These are phyloP conservation scores for Chrysina gloriosa DNA, from an alignment of 2,888 invertebrate genomes.

Conservation along the genomic window DNA sequence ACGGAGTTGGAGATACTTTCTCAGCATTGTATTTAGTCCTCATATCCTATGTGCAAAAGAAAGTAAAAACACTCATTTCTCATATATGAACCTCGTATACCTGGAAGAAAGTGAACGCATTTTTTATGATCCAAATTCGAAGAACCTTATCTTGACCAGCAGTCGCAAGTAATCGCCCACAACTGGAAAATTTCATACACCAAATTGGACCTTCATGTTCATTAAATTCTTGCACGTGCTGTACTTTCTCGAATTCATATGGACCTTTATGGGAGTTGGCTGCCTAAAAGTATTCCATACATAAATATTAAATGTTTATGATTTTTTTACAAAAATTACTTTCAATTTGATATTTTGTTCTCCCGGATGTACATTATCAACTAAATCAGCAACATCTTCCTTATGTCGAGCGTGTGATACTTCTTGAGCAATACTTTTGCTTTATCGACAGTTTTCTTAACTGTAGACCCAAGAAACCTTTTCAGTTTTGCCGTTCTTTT, in stretches of 20 bases:
- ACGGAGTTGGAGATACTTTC: slow-evolving; percentile 92
- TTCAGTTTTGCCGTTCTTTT: slow-evolving; percentile 73
- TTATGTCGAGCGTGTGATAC: slow-evolving; percentile 89
- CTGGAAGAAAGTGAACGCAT: slow-evolving; percentile 91
- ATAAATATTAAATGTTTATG: no score
- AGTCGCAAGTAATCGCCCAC: slow-evolving; percentile 94
- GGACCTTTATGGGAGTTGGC: slow-evolving; percentile 97
- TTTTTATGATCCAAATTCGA: slow-evolving; percentile 93
- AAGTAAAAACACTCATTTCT: not conserved
- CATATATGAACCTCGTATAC: slow-evolving; percentile 61
- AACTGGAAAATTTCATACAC: slow-evolving; percentile 98
- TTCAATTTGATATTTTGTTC: slow-evolving; percentile 89
- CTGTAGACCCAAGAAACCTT: slow-evolving; percentile 87
- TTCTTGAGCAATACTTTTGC: slow-evolving; percentile 89
- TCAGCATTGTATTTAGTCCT: slow-evolving; percentile 94
- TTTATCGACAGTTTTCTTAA: slow-evolving; percentile 91
- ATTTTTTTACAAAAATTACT: slow-evolving; percentile 50
- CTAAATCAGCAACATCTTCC: slow-evolving; percentile 86
- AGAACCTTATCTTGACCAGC: slow-evolving; percentile 96
- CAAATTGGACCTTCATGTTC: slow-evolving; percentile 93
- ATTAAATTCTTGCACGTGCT: slow-evolving; percentile 83
- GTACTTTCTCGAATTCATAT: slow-evolving; percentile 92
- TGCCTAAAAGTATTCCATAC: slow-evolving; percentile 66
- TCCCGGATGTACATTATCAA: slow-evolving; percentile 81
- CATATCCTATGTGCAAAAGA: slow-evolving; percentile 77